phyloP scores from a whole-genome alignment of 2,113 vertebrate genomes.

The Corapipo altera region DNA sequence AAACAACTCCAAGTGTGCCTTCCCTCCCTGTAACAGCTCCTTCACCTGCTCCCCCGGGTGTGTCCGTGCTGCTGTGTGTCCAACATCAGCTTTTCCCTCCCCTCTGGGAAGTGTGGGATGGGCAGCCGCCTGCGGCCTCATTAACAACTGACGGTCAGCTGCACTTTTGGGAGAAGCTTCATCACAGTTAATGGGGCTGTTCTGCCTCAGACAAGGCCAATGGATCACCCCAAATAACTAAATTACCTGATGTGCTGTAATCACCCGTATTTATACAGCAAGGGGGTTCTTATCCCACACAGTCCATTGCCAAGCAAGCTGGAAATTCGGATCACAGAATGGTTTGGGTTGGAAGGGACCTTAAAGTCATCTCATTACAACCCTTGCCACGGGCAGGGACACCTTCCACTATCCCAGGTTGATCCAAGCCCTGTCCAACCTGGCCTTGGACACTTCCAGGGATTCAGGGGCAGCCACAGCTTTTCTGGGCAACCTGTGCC shows the following conservation, averaged over 20 bases:
- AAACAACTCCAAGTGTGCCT: background rate
- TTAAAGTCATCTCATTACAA: rapidly evolving
- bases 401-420: rapidly evolving
- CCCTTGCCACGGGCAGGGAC: background rate
- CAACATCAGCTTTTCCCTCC: background rate
- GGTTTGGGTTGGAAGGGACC: background rate
- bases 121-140: background rate
- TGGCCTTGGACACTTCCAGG: background rate
- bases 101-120: rapidly evolving
- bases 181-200: background rate
- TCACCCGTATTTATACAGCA: background rate
- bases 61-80: background rate
- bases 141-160: background rate
- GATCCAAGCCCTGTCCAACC: rapidly evolving
- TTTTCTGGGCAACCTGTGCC: rapidly evolving
- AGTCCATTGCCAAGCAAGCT: background rate
- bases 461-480: background rate
- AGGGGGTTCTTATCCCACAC: background rate
- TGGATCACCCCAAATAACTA: background rate
- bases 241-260: background rate
- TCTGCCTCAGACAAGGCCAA: background rate
- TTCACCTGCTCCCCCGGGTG: background rate
- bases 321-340: background rate
- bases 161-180: background rate
- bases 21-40: background rate